Evolutionary conservation across 2,113 vertebrate genomes (phyloP).

Genomic region (Seriola aureovittata): DNA sequence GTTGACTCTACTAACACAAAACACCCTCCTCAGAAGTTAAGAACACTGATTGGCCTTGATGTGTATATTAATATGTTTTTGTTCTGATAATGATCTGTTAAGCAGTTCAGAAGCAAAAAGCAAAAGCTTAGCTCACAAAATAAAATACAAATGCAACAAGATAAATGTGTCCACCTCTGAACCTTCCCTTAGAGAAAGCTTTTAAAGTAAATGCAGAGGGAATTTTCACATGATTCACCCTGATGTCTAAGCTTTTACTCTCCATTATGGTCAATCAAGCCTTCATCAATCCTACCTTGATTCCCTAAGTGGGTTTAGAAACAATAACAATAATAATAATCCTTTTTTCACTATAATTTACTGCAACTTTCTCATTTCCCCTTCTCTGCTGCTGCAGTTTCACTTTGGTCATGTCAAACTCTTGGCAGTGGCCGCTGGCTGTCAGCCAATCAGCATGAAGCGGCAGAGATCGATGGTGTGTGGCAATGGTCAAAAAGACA

Average conservation of each 20-base stretch:
- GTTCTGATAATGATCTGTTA: not conserved
- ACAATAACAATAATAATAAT: not conserved
- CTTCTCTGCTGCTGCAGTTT: constrained; percentile 38
- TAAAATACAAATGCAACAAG: not conserved
- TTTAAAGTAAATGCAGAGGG: not conserved
- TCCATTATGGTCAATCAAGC: no score
- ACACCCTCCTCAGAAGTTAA: not conserved
- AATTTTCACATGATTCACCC: no score
- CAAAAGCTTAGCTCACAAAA: not conserved
- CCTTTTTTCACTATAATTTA: not conserved
- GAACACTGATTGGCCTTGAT: not conserved
- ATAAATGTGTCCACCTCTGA: not conserved
- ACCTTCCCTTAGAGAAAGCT: not conserved
- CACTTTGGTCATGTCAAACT: constrained; percentile 19
- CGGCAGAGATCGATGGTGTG: not conserved
- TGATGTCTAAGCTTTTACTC: no score
- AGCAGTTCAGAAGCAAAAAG: not conserved
- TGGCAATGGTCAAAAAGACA: not conserved
- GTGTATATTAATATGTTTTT: not conserved
- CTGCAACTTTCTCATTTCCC: not conserved
- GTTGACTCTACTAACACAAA: not conserved
- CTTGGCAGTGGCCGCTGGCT: constrained; percentile 23
- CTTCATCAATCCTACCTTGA: no score
- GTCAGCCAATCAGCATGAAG: constrained; percentile 41
- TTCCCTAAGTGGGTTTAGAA: no score